Evolutionary conservation across 2,888 invertebrate species (phyloP).

Genomic region (Lucinisca nassula): DNA sequence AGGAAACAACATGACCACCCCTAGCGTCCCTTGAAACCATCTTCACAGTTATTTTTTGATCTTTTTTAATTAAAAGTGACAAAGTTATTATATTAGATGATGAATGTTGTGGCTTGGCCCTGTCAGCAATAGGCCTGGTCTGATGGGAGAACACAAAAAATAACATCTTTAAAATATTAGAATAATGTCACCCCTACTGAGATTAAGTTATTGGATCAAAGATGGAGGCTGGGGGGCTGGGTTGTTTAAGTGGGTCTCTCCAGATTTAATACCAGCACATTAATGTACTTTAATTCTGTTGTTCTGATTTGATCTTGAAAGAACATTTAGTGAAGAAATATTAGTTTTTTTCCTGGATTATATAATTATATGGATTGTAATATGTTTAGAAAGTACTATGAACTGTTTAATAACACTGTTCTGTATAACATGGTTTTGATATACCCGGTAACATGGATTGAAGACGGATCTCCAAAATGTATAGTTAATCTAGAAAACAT

Average conservation of each 20-base stretch:
- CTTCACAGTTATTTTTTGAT: not conserved
- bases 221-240: not conserved
- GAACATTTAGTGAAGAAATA: too few relatives aligned
- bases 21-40: not conserved
- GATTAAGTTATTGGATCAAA: constrained; percentile 2
- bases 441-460: too few relatives aligned
- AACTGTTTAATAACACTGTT: too few relatives aligned
- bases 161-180: not conserved
- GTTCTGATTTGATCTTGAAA: too few relatives aligned
- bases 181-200: not conserved
- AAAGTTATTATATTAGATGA: not conserved
- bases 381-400: too few relatives aligned
- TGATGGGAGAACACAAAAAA: not conserved
- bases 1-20: not conserved
- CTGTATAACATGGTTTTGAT: too few relatives aligned
- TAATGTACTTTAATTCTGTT: too few relatives aligned
- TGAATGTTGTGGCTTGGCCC: not conserved
- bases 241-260: not conserved
- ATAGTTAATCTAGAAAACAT: too few relatives aligned
- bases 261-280: too few relatives aligned
- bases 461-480: too few relatives aligned
- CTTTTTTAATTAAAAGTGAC: constrained; percentile 1
- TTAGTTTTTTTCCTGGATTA: too few relatives aligned
- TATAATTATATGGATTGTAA: too few relatives aligned
- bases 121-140: not conserved